Percentiles rank a stretch among this genome's conserved stretches.
Evolutionary conservation across 2,113 vertebrate species (phyloP).

Genomic region (Leucosticte australis): DNA sequence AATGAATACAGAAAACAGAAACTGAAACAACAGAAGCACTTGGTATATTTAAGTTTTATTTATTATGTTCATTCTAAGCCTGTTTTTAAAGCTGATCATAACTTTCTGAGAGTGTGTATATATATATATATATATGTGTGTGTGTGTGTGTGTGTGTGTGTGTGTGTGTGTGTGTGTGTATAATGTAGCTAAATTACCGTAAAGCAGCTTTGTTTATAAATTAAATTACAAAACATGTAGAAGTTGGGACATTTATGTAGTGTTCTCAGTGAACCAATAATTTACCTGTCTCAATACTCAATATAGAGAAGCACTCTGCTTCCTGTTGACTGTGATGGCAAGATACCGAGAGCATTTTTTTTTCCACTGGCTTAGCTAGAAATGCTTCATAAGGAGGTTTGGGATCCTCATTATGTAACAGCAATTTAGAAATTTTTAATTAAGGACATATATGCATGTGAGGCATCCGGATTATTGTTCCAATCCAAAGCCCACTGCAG

Average conservation of each 20-base stretch:
- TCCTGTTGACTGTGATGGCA: neutral
- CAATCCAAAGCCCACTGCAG: constrained; percentile 36
- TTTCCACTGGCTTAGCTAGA: constrained; percentile 15
- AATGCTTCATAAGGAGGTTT: constrained; percentile 14
- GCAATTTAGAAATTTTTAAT: constrained; percentile 46
- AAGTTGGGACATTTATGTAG: neutral
- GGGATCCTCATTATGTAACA: constrained; percentile 45
- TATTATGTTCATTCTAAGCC: neutral
- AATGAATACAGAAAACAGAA: neutral
- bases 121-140: neutral
- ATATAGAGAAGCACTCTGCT: neutral
- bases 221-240: neutral
- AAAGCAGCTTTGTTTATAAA: constrained; percentile 7
- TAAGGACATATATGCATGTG: neutral
- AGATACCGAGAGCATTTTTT: neutral
- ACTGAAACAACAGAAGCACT: neutral
- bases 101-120: neutral
- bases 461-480: constrained; percentile 13
- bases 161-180: neutral
- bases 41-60: neutral
- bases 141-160: neutral
- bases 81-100: constrained; percentile 6
- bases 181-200: neutral
- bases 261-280: neutral
- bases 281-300: neutral